Base-by-base conservation (phyloP, 2,797 vertebrate genomes). In the Scyliorhinus canicula region DNA sequence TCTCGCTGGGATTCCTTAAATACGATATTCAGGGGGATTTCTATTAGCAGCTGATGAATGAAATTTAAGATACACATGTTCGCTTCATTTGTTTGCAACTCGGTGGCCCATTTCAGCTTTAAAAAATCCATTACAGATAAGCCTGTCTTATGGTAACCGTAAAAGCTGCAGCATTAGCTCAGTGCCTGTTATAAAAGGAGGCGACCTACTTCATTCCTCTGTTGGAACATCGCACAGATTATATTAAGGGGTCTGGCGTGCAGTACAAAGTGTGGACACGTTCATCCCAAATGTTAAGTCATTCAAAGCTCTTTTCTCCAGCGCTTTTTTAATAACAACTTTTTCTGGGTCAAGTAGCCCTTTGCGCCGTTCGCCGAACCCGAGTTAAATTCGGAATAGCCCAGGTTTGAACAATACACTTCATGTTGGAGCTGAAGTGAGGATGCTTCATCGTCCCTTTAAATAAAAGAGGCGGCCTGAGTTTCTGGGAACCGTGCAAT, bases 271-370 rank as follows among this genome's bases (percentile, higher is more conserved):
- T n/a, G 40, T 82, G 19, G 1, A 82, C 14, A 21, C 77, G 7
- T 82, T 24, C 40, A 47, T 47, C 26, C 21, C 2, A 47, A 47
- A 82, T 9, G 47, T 82, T 24, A 47, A n/a, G 40, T 7, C 79
- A 95, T 91, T 96, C 95, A 95, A n/a, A 96, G 95, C 95, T 95
- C 95, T 60, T 96, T 95, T 90, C 95, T 95, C 95, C 95, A 95
- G 82, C 16, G 95, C 55, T 95, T 82, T 21, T 21, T 60, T 9
- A 60, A 44, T 5, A 47, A 1, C 19, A 26, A 47, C 19, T 47
- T 47, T n/a, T 47, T 79, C 77, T 21, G 40, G 74, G 19, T n/a
- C 35, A 35, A 31, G 9, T 71, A 35, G 1, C 9, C 69, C 31
- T 47, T 44, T 19, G 40, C 40, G 44, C 40, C 44, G 47, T 44